These are phyloP conservation scores for Cremastinae sp. DNA, from an alignment of 2,888 invertebrate species.

Conservation along the genomic window DNA sequence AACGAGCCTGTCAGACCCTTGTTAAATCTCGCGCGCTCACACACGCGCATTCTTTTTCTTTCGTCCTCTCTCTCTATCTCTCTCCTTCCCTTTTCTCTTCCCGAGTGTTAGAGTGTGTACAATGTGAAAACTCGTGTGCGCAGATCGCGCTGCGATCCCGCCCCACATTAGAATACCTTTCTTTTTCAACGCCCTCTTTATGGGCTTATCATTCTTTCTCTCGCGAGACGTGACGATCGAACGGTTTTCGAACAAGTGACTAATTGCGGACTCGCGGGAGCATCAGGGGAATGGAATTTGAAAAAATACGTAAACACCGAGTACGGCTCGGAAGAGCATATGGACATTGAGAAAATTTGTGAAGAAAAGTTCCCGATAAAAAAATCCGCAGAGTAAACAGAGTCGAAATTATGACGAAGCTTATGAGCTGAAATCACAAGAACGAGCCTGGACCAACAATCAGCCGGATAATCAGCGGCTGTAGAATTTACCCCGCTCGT, in stretches of 20 bases:
- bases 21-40: conserved; percentile 71
- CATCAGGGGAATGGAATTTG: neutral
- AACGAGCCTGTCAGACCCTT: conserved; percentile 80
- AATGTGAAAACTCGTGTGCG: conserved; percentile 17
- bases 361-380: neutral
- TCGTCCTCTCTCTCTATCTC: conserved; percentile 57
- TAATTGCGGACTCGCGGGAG: neutral
- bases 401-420: conserved; percentile 18
- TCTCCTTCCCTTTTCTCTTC: conserved; percentile 43
- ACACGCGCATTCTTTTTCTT: conserved; percentile 65
- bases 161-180: conserved; percentile 53
- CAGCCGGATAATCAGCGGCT: conserved; percentile 40
- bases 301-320: too few relatives aligned
- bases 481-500: neutral
- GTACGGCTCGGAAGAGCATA: too few relatives aligned
- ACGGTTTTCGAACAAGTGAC: conserved; percentile 20
- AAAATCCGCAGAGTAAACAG: neutral
- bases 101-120: conserved; percentile 24
- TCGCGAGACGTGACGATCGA: conserved; percentile 36
- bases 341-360: too few relatives aligned
- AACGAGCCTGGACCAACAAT: conserved; percentile 29
- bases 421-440: conserved; percentile 19
- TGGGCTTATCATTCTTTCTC: conserved; percentile 31
- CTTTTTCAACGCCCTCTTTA: conserved; percentile 39
- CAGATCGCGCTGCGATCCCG: conserved; percentile 52